Percentiles rank a stretch among this genome's conserved stretches.
These are phyloP conservation scores for Acanthurus tractus DNA, from an alignment of 2,797 vertebrate genomes.

Conservation along the genomic window DNA sequence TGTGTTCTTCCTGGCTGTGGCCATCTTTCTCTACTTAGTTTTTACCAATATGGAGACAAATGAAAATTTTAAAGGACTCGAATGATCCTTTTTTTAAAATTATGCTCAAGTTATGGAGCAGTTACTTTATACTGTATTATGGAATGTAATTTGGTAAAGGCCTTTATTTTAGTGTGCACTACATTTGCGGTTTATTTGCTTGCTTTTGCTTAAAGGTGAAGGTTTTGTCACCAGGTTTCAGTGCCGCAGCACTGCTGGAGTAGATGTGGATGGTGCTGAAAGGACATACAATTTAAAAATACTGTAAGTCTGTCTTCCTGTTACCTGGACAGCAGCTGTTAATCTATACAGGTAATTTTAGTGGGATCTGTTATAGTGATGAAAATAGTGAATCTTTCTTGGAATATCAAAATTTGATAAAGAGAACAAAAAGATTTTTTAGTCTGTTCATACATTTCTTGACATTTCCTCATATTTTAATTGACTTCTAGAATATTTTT, in stretches of 20 bases:
- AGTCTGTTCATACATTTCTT: not conserved
- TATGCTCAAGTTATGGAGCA: not conserved
- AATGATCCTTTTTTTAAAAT: slow-evolving; percentile 46
- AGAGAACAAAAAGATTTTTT: not conserved
- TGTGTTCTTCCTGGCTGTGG: slow-evolving; percentile 78
- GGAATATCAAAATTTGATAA: not conserved
- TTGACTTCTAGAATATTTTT: not conserved
- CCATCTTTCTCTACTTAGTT: slow-evolving; percentile 77
- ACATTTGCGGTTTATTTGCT: slow-evolving; percentile 10
- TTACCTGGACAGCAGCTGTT: not conserved
- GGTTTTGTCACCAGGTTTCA: slow-evolving; percentile 1
- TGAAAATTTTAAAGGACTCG: slow-evolving; percentile 66
- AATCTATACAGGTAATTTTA: not conserved
- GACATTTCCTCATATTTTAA: not conserved
- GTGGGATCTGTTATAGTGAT: not conserved
- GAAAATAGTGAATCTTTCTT: not conserved
- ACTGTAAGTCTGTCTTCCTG: slow-evolving; percentile 1
- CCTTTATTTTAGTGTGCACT: slow-evolving; percentile 45
- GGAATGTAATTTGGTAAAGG: slow-evolving; percentile 44
- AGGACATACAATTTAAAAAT: not conserved
- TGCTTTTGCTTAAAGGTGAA: slow-evolving; percentile 21
- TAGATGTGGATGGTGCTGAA: not conserved
- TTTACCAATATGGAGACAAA: slow-evolving; percentile 82
- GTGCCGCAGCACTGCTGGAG: not conserved
- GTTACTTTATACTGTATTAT: slow-evolving; percentile 14